Base-by-base conservation (phyloP, 2,113 vertebrate species). In the Penelope pileata region DNA sequence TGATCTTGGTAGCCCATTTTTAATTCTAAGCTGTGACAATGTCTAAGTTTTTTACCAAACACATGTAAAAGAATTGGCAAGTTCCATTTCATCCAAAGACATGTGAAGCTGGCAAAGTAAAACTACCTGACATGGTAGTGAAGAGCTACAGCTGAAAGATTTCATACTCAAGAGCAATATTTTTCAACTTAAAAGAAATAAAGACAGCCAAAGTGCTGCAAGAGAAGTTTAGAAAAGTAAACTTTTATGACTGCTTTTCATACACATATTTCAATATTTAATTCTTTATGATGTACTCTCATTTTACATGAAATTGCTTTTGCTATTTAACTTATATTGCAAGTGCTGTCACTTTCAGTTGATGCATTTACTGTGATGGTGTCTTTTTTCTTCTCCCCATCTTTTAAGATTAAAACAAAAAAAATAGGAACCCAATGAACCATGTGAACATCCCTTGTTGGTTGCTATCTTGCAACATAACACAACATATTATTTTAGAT, bases 1-100 rank as follows among this genome's bases (percentile, higher is more conserved):
- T 14, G 30, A 7, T 48, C 45, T 79, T 72, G 24, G 6, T 21
- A 42, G 9, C 8, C 7, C 21, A 36, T 63, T 75, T 36, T 36
- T 16, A 70, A 29, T 51, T 9, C 17, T 38, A 50, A 75, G 10
- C 34, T 34, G 7, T 58, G 22, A n/a, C 36, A 83, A 10, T 15
- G 2, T 36, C 68, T 79, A 7, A 22, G 21, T 7, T 36, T 78
- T 94, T 48, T 16, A 24, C 18, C 23, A 81, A 40, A 23, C 1
- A 1, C 0, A 29, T 27, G 14, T 3, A 1, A 48, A 72, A 72
- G 16, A 45, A 18, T 7, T 5, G 8, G 10, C 16, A 63, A 34
- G 5, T 40, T 48, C 5, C 2, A 75, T 26, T 53, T 45, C 15
- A 34, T 21, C 30, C 66, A 45, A 12, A 67, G 45, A 26, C 8